Base-by-base conservation (phyloP, 2,888 invertebrate species). In the Colostygia pectinataria region DNA sequence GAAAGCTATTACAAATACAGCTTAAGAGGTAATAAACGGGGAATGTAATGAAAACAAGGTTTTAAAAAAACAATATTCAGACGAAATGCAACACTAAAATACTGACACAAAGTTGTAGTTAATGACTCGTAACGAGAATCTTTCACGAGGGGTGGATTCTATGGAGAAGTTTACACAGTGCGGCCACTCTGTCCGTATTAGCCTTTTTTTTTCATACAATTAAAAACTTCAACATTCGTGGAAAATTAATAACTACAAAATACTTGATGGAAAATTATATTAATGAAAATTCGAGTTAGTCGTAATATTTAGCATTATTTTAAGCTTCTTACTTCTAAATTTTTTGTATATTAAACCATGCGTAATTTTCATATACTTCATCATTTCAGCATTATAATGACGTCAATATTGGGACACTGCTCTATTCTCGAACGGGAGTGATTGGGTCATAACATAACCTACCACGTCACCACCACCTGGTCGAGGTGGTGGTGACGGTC, bases 71-170 rank as follows among this genome's bases (percentile, higher is more conserved):
- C 15, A 24, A 23, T 33, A 33, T 32, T 34, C 13, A 27, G 12
- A 20, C 12, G 12, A 36, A 36, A 36, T 13, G 12, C 28, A 39
- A 31, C 28, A 20, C 34, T 34, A 42, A 48, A 44, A 56, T 57
- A 50, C 53, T 51, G 53, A 44, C 48, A 55, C 41, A 63, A 51
- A 47, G 42, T 34, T 44, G 47, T 53, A 48, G 40, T 34, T 54
- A 57, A 61, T 59, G 61, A 58, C 48, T 46, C 53, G 52, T 46
- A 54, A 53, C 38, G 51, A 34, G 50, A 57, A 47, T 54, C 53
- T 50, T 57, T 59, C 51, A 38, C 23, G 27, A 36, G n/a, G 18
- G 40, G 40, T 15, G 28, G 13, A 42, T 43, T 39, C 43, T 46
- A 43, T 20, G 33, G 42, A 44, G 28, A 47, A 47, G 37, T 45